Base-by-base conservation (phyloP, 2,888 invertebrate genomes). In the Trissoscelio sp. region DNA sequence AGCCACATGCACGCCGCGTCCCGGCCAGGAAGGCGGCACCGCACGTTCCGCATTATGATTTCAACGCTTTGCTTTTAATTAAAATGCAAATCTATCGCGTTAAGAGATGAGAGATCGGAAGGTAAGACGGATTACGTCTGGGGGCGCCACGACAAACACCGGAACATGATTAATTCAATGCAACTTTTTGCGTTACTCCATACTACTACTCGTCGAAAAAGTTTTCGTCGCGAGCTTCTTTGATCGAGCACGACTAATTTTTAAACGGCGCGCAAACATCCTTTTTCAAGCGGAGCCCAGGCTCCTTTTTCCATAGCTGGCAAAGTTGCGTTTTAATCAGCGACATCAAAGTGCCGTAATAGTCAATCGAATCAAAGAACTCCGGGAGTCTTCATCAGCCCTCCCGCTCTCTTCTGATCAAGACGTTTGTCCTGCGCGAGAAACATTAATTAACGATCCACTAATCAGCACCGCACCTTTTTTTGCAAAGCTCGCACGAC, bases 31-130 rank as follows among this genome's bases (percentile, higher is more conserved):
- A 86, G 88, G 87, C 88, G 87, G 84, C 87, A 86, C 87, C 89
- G 87, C 89, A 89, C 89, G 90, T 89, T 89, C 88, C 89, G 93
- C 93, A 93, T 93, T 93, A 93, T 93, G 93, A 93, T 93, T 93
- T 93, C 93, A 93, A 92, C 93, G 93, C 93, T 93, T 92, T 92
- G 92, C 92, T 92, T 92, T 92, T 92, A 92, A 92, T 93, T 92
- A 92, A 93, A 92, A 93, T 93, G 93, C 93, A 93, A 93, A 93
- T 93, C 93, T 92, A 90, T 90, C 88, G 88, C 79, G 83, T 77
- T 85, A 46, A 84, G 86, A 83, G 85, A 77, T 84, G 85, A 86
- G 85, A 85, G 88, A 89, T 89, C 88, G 88, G 87, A 88, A 91
- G 90, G 91, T 91, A 91, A 91, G 91, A 91, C 90, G 91, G 91